Base-by-base conservation (phyloP, 2,113 vertebrate genomes). In the Thamnaconus septentrionalis region DNA sequence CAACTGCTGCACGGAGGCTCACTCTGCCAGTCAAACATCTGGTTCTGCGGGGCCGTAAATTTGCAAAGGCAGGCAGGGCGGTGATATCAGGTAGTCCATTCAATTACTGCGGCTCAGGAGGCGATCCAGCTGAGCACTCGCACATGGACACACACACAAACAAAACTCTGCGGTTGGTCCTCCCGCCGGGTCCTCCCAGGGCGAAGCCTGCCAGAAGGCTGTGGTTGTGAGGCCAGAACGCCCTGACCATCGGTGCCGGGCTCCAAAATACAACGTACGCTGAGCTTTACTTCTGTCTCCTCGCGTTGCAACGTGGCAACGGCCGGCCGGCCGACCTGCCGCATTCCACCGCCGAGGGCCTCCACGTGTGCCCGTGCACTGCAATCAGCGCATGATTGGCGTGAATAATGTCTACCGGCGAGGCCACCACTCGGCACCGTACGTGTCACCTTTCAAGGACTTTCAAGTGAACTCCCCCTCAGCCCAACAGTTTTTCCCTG, bases 151-250 rank as follows among this genome's bases (percentile, higher is more conserved):
- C 41, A 6, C 39, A 48, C 53, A 43, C 43, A 71, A 6, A 59
- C 56, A 66, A 31, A 67, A 8, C 3, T 40, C 69, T 62, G 59
- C 70, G 64, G 59, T 59, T 53, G 42, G 49, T 73, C 67, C 58
- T 52, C 73, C 51, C n/a, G 2, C 65, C 59, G 51, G 59, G 66
- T 49, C 59, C 66, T 69, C 7, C 56, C 65, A 57, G 61, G 59
- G 54, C 60, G 51, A 53, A 41, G 76, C 79, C 74, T 53, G 67
- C 53, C 47, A 31, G 41, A 46, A 69, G 71, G 3, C 59, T 80
- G 85, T 76, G 85, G 84, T 80, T 85, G 18, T 31, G 77, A 81
- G 79, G 82, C 86, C 81, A 78, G 71, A 76, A 73, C 75, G 69
- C 40, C 65, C 71, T 69, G 79, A 86, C 75, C 64, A 76, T 79